Conservation (phyloP, 2,888 invertebrate species). For the Gymnosoma rotundatum region DNA sequence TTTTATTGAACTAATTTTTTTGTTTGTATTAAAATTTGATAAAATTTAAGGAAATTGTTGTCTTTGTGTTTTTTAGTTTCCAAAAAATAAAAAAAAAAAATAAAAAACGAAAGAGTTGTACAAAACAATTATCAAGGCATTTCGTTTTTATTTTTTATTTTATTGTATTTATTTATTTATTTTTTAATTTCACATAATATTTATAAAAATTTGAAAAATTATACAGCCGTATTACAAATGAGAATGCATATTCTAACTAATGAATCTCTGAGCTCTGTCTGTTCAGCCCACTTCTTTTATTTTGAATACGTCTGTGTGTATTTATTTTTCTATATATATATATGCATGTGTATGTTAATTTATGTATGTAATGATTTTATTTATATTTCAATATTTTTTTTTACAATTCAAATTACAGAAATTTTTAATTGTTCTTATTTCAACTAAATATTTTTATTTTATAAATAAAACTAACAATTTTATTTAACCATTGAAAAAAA, state of each 20-base stretch:
- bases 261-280: background rate
- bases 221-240: background rate
- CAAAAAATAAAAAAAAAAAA: too few species aligned
- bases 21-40: conserved; percentile 48
- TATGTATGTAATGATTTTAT: conserved; percentile 19
- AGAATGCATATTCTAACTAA: background rate
- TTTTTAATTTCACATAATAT: background rate
- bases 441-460: background rate
- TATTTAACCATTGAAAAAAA: too few species aligned
- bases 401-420: conserved; percentile 54
- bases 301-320: conserved; percentile 5
- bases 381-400: conserved; percentile 24
- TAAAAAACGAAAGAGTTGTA: conserved; percentile 50
- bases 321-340: background rate
- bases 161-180: background rate
- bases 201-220: conserved; percentile 12
- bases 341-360: background rate
- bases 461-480: too few species aligned
- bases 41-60: conserved; percentile 17
- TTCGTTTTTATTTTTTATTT: conserved; percentile 37
- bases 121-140: conserved; percentile 63
- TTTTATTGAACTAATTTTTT: background rate
- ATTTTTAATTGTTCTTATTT: background rate
- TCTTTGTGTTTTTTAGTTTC: conserved; percentile 2
- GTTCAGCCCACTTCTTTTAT: background rate